A percentile compares a stretch with the other conserved stretches of the same genome.
Conservation (phyloP, 2,888 invertebrate genomes). For the Embidobia sp. region DNA sequence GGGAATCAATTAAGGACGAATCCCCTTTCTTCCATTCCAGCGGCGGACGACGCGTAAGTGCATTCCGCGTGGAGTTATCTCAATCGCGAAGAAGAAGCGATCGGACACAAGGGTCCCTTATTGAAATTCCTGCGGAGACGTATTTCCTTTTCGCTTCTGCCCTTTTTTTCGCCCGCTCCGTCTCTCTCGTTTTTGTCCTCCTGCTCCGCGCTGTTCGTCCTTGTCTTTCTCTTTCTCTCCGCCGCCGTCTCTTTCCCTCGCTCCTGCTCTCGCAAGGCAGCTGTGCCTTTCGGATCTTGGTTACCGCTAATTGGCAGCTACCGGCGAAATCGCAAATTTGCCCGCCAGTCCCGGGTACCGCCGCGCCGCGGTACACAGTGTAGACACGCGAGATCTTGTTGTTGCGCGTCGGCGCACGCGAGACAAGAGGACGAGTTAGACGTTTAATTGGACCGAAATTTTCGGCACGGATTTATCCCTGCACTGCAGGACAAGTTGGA, state of each 20-base stretch:
- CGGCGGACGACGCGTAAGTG: constrained; percentile 69
- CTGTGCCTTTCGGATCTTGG: constrained; percentile 73
- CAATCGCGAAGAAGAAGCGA: constrained; percentile 71
- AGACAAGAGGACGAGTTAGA: constrained; percentile 25
- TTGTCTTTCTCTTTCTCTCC: constrained; percentile 45
- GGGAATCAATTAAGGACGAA: constrained; percentile 69
- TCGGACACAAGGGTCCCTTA: constrained; percentile 71
- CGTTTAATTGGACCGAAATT: constrained; percentile 52
- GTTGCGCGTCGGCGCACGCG: constrained; percentile 39
- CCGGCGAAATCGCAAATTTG: constrained; percentile 70
- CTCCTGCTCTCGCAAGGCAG: constrained; percentile 53
- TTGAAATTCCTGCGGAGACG: constrained; percentile 69
- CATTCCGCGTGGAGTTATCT: constrained; percentile 73
- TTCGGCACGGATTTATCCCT: constrained; percentile 9
- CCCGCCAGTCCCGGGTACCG: constrained; percentile 27
- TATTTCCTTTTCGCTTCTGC: constrained; percentile 66
- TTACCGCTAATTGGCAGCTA: constrained; percentile 78
- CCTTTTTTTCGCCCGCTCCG: neutral
- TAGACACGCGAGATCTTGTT: constrained; percentile 52
- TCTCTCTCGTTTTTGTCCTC: constrained; percentile 39
- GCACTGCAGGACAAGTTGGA: constrained; percentile 21
- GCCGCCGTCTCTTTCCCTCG: constrained; percentile 42
- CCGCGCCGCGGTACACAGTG: constrained; percentile 51
- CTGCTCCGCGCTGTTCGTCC: neutral
- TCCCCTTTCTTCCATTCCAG: constrained; percentile 63